These are phyloP conservation scores for Timema podura DNA, from an alignment of 2,888 invertebrate species.

Conservation along the genomic window DNA sequence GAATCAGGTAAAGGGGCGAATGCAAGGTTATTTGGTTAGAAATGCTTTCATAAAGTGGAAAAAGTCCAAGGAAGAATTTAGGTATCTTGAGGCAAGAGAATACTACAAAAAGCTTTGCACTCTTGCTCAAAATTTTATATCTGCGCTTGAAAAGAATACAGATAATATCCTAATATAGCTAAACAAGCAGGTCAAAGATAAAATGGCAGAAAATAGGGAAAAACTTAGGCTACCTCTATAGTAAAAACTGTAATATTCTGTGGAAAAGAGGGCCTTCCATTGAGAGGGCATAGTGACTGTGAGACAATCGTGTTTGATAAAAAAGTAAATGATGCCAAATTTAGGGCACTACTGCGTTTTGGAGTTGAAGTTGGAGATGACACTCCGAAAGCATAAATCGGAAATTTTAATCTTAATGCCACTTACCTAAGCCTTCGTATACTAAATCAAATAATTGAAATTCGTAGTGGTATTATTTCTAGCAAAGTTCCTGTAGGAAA, in stretches of 20 bases:
- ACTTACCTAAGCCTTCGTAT: no score
- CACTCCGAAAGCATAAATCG: no score
- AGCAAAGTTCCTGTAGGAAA: no score
- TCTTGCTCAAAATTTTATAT: neutral
- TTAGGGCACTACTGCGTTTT: no score
- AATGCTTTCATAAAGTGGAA: neutral
- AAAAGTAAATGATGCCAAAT: neutral
- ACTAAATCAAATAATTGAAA: no score
- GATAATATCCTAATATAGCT: neutral
- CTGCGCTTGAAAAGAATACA: neutral
- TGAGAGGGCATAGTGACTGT: neutral
- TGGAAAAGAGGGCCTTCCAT: neutral
- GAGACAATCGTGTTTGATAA: neutral
- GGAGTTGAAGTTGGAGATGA: no score
- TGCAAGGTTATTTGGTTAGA: neutral
- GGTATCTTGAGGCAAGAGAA: constrained; percentile 8
- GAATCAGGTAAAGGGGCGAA: neutral
- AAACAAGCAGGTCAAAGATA: neutral
- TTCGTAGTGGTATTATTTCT: no score
- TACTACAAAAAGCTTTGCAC: constrained; percentile 3
- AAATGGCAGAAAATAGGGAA: constrained; percentile 8
- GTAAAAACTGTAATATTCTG: constrained; percentile 1
- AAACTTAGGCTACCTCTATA: constrained; percentile 8
- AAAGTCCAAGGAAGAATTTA: constrained; percentile 1
- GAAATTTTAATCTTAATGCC: no score